Conservation (phyloP, 2,113 vertebrate species). For the Hypomesus transpacificus region DNA sequence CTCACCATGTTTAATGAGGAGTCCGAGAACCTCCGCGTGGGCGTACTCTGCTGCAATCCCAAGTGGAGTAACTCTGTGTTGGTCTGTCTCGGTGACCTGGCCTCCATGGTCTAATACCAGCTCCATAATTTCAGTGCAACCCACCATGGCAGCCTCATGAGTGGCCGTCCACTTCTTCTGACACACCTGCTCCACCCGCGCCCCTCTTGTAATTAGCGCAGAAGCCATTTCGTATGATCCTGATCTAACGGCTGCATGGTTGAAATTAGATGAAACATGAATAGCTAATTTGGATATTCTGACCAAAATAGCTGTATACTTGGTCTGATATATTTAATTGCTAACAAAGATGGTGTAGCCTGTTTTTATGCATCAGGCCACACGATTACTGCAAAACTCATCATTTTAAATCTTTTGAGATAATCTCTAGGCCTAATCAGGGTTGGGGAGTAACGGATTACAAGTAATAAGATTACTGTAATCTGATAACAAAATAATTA, state of each 20-base stretch:
- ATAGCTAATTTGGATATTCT: no score
- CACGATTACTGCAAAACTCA: no score
- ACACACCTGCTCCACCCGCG: conserved; percentile 75
- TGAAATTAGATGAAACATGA: conserved; percentile 2
- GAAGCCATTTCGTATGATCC: conserved; percentile 73
- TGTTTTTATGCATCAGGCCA: no score
- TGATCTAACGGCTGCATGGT: conserved; percentile 70
- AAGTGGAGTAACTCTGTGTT: conserved; percentile 79
- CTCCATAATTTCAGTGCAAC: conserved; percentile 67
- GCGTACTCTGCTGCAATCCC: conserved; percentile 78
- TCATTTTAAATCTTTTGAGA: no score
- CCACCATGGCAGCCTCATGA: conserved; percentile 82
- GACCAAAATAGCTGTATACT: no score
- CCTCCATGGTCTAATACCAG: conserved; percentile 76
- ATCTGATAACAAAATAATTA: no score
- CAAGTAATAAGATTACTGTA: no score
- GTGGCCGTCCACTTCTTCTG: conserved; percentile 79
- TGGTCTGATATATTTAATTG: no score
- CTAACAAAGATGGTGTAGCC: no score
- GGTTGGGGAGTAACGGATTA: no score
- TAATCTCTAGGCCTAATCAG: no score
- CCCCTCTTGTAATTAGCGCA: conserved; percentile 71
- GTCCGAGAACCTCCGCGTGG: conserved; percentile 78
- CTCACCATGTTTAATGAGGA: conserved; percentile 80
- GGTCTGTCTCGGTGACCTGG: conserved; percentile 69